Base-by-base conservation (phyloP, 1,140 invertebrate species). In the Eufriesea mexicana region DNA sequence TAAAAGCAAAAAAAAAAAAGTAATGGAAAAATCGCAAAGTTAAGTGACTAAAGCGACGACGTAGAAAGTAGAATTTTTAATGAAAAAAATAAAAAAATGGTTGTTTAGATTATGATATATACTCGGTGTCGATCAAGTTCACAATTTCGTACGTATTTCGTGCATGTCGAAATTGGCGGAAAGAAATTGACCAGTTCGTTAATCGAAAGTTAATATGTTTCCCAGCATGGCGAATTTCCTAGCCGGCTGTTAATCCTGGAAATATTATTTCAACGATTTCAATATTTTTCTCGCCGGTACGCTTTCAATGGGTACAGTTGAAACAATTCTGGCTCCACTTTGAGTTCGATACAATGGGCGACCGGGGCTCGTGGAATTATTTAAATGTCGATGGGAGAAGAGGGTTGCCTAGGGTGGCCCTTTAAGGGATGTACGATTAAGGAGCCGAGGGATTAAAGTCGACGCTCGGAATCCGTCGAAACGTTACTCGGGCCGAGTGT, bases 401-500 rank as follows among this genome's bases (percentile, higher is more conserved):
- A 71, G 67, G 14, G 23, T 18, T 0, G 2, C 20, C 0, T 20
- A 2, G 8, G 9, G 4, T 12, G 18, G 45, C 14, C 45, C 54
- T 73, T 49, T 25, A 45, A 73, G 23, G 18, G 35, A 73, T 59
- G 35, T 45, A 20, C 54, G 51, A 73, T 57, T 73, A 42, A 45
- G 71, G 42, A n/a, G 8, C 23, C 5, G n/a, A 18, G 28, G 14
- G n/a, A 73, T 55, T 73, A 57, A 73, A 57, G 51, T 72, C 51
- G 70, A 72, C 35, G 18, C 70, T 72, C 20, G 70, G 55, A 42
- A 66, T 55, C 28, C 1, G 70, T 18, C 7, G 68, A 55, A 72
- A 72, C 14, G n/a, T 72, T 72, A 35, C 6, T 35, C 1, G 4
- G 1, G 51, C 23, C 5, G 25, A 71, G 28, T 42, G 51, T 23